Evolutionary conservation across 2,797 vertebrate genomes (phyloP).

Genomic region (Arremon brunneinucha): DNA sequence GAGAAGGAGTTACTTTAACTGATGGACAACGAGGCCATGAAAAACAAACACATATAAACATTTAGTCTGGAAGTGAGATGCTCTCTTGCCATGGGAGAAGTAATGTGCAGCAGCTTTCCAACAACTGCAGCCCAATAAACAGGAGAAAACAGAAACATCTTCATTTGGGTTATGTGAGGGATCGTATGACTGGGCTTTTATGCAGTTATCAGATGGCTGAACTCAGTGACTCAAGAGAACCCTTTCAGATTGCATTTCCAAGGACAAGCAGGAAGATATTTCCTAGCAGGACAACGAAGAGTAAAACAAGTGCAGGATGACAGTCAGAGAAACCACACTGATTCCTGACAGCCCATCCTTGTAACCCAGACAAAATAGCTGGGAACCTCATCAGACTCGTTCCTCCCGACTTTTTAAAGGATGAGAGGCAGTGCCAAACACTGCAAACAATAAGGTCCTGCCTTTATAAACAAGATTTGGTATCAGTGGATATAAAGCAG

Average conservation of each 20-base stretch:
- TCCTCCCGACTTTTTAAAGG: slow-evolving; percentile 25
- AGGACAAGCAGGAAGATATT: not conserved
- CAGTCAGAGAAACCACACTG: not conserved
- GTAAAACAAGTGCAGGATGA: slow-evolving; percentile 8
- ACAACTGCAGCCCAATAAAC: not conserved
- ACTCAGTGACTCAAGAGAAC: not conserved
- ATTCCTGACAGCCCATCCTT: not conserved
- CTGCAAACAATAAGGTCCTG: slow-evolving; percentile 52
- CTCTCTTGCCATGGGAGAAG: slow-evolving; percentile 24
- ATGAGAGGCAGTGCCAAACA: slow-evolving; percentile 21
- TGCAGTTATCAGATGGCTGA: not conserved
- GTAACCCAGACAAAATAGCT: slow-evolving; percentile 2
- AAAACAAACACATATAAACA: slow-evolving; percentile 33
- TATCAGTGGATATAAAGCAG: slow-evolving; percentile 42
- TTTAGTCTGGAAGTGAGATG: not conserved
- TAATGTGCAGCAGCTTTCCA: not conserved
- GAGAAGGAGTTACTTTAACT: slow-evolving; percentile 1
- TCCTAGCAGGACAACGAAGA: not conserved
- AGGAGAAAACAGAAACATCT: slow-evolving; percentile 14
- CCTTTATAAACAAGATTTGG: slow-evolving; percentile 64
- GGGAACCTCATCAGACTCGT: slow-evolving; percentile 57
- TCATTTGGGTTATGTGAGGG: not conserved
- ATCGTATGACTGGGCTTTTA: not conserved
- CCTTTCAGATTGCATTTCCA: not conserved
- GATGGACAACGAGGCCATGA: not conserved